Base-by-base conservation (phyloP, 2,797 vertebrate genomes). In the Aeoliscus strigatus region DNA sequence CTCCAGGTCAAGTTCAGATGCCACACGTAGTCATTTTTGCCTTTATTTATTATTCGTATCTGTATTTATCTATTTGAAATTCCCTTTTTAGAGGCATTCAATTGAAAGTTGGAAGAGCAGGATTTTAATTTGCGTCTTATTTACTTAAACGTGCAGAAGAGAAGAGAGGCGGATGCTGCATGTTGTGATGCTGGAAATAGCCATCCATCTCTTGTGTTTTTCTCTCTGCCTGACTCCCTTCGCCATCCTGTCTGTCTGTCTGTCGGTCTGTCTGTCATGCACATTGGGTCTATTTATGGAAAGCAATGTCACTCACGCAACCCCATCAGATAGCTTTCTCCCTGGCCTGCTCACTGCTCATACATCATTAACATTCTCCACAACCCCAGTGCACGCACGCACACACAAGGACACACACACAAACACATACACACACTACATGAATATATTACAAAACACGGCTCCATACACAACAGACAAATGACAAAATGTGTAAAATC, bases 251-350 rank as follows among this genome's bases (percentile, higher is more conserved):
- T 28, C 63, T 37, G 27, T 50, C 57, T 52, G 26, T 51, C 50
- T 46, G 30, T 37, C 73, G 60, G 56, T 57, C 68, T 47, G 38
- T 39, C 71, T 51, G 70, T 31, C 59, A 59, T 57, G 75, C 76
- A 66, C 77, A 60, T 62, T 48, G 49, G 38, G 48, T 77, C 82
- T 87, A 88, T 89, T 88, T 89, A 81, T 86, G 82, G 86, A 82
- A 80, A 72, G 79, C 79, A 79, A 85, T 86, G 85, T 89, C 86
- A 86, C 82, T 86, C 86, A 87, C 59, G 75, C 84, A 83, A 76
- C 67, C 73, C 79, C 82, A 82, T 77, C 79, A 83, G 79, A 85
- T 82, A 75, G 70, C 73, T 83, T 75, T 79, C 79, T 80, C 67
- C 67, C 71, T 51, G 61, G 62, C 73, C 77, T 80, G 81, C 76